Conservation (phyloP, 2,797 vertebrate genomes). For the Channallabes apus region DNA sequence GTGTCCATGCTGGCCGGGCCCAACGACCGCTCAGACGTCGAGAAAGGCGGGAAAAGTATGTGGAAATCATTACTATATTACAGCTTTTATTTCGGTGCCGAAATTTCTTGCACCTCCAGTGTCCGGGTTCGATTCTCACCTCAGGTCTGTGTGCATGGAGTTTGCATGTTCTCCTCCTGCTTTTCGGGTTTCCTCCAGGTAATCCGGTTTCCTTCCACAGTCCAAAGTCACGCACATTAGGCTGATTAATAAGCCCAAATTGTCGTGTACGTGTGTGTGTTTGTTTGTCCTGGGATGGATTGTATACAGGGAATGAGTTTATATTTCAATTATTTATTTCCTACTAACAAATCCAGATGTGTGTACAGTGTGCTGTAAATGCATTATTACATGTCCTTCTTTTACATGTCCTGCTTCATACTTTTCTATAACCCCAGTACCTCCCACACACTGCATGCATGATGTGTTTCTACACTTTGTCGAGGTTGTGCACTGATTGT, state of each 20-base stretch:
- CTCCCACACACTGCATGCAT: neutral
- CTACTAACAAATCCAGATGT: neutral
- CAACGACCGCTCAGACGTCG: conserved; percentile 98
- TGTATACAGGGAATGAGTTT: neutral
- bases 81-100: neutral
- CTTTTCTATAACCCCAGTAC: neutral
- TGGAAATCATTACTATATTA: neutral
- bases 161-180: too few species aligned
- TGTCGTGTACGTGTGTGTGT: too few species aligned
- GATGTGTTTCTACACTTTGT: neutral
- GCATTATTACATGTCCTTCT: neutral
- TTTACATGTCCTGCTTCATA: neutral
- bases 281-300: too few species aligned
- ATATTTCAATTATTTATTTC: neutral
- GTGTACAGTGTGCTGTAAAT: neutral
- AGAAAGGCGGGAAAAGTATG: conserved; percentile 99
- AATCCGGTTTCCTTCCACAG: too few species aligned
- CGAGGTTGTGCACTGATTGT: neutral
- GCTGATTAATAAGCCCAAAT: too few species aligned
- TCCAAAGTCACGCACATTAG: too few species aligned
- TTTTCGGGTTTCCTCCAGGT: too few species aligned
- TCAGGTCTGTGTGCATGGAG: too few species aligned
- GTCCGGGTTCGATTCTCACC: too few species aligned
- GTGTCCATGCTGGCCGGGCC: conserved; percentile 98
- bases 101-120: too few species aligned